Evolutionary conservation across 92 coral and sea anemone species (phyloP).

Genomic region (Epizoanthus scotinus): DNA sequence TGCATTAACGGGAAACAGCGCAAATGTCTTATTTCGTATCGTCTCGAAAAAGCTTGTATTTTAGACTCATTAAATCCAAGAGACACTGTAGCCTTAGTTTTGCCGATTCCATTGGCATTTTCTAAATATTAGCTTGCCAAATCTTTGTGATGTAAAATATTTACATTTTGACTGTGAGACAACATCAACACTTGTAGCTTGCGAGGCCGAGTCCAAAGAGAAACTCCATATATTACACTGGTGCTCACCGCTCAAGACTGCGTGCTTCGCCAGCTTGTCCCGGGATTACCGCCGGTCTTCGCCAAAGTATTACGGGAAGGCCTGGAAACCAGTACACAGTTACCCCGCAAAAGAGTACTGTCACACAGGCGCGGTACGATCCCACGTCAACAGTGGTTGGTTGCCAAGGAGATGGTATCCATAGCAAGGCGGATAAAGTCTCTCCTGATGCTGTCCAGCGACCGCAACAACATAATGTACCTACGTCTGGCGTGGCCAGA

Average conservation of each 20-base stretch:
- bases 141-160: conserved; percentile 36
- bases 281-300: neutral
- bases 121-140: conserved; percentile 1
- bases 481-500: neutral
- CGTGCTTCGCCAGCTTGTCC: conserved; percentile 35
- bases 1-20: too few relatives aligned
- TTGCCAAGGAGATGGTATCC: conserved; percentile 42
- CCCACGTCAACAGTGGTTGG: conserved; percentile 62
- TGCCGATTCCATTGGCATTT: too few relatives aligned
- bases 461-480: neutral
- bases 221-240: conserved; percentile 74
- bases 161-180: neutral
- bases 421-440: neutral
- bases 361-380: conserved; percentile 26
- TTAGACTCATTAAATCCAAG: too few relatives aligned
- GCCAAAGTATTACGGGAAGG: conserved; percentile 21
- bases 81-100: too few relatives aligned
- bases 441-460: neutral
- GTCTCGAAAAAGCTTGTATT: too few relatives aligned
- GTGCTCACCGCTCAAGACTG: conserved; percentile 38
- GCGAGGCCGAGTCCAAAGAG: conserved; percentile 46
- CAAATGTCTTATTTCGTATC: too few relatives aligned
- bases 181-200: neutral
- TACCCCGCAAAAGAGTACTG: neutral
- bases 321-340: conserved; percentile 19